Conservation (phyloP, 2,888 invertebrate species). For the Dromius quadrimaculatus region DNA sequence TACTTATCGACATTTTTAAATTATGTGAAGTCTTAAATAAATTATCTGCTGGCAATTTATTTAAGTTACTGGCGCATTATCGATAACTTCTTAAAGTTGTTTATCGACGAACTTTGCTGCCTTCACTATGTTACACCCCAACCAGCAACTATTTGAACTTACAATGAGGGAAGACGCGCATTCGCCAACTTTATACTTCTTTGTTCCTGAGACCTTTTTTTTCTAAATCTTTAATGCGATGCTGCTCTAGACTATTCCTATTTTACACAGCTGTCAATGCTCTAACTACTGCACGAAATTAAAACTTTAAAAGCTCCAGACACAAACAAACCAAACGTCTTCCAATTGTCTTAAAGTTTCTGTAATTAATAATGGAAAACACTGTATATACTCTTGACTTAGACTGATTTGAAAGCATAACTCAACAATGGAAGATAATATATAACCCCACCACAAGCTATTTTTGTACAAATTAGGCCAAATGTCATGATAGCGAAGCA, state of each 20-base stretch:
- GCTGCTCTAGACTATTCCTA: not conserved
- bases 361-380: too few species aligned
- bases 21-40: slow-evolving; percentile 32
- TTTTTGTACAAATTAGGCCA: too few species aligned
- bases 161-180: not conserved
- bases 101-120: slow-evolving; percentile 22
- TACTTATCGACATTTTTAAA: slow-evolving; percentile 35
- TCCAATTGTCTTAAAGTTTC: too few species aligned
- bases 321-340: too few species aligned
- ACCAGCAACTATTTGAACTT: slow-evolving; percentile 1
- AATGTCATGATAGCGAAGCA: too few species aligned
- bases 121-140: slow-evolving; percentile 24
- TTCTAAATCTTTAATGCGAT: slow-evolving; percentile 1
- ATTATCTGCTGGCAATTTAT: slow-evolving; percentile 27
- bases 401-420: too few species aligned
- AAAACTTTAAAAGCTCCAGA: too few species aligned
- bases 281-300: too few species aligned
- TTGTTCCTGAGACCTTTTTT: not conserved
- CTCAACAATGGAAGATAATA: too few species aligned
- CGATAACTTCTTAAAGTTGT: slow-evolving; percentile 30
- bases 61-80: slow-evolving; percentile 27
- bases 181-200: not conserved
- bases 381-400: too few species aligned
- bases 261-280: too few species aligned
- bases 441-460: too few species aligned